Evolutionary conservation across 2,888 invertebrate genomes (phyloP).

Genomic region (Pollenia amentaria): DNA sequence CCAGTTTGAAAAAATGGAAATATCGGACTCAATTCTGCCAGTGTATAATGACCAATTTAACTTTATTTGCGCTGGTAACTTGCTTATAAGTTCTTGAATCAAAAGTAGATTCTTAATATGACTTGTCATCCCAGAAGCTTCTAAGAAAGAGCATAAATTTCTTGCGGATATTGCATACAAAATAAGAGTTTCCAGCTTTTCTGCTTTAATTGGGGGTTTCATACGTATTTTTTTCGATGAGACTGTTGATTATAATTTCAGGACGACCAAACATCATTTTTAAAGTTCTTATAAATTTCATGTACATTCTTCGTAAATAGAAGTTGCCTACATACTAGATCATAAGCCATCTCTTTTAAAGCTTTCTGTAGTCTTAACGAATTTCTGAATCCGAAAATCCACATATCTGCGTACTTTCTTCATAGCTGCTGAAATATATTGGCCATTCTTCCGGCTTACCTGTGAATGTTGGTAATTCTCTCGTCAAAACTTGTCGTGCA

Average conservation of each 20-base stretch:
- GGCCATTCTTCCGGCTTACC: constrained; percentile 16
- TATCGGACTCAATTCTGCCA: background rate
- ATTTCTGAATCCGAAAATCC: no score
- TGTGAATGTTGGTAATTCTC: no score
- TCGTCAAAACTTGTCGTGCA: no score
- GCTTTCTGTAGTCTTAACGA: constrained; percentile 4
- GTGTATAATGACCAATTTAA: constrained; percentile 4
- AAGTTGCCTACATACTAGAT: constrained; percentile 4
- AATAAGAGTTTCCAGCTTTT: constrained; percentile 13
- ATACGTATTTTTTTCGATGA: no score
- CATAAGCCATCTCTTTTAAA: constrained; percentile 5
- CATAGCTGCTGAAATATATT: constrained; percentile 6
- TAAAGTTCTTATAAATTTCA: no score
- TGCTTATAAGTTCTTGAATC: constrained; percentile 2
- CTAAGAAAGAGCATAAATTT: constrained; percentile 7
- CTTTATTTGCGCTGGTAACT: no score
- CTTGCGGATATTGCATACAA: constrained; percentile 18
- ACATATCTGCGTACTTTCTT: constrained; percentile 11
- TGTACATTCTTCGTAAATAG: no score
- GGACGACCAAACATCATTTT: no score
- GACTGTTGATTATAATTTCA: no score
- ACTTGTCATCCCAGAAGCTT: constrained; percentile 7
- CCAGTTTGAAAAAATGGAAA: constrained; percentile 12
- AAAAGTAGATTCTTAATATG: constrained; percentile 8
- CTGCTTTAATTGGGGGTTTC: background rate